Conservation (phyloP, 2,888 invertebrate genomes). For the Megamerina dolium region DNA sequence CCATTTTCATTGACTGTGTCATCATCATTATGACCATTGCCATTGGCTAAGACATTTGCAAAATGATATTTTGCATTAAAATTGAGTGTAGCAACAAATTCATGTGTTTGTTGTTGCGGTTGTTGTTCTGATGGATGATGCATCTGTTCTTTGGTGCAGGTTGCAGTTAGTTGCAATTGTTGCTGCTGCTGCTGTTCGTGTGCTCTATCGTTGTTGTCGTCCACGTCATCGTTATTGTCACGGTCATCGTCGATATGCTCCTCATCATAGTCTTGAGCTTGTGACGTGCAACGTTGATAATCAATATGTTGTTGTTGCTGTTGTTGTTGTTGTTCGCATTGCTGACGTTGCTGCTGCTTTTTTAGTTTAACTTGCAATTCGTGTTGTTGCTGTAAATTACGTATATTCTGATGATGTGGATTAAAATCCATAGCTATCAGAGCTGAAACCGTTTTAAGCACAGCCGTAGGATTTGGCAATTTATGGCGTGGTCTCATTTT, state of each 20-base stretch:
- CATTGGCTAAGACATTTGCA: slow-evolving; percentile 18
- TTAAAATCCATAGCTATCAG: slow-evolving; percentile 46
- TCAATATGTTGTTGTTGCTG: slow-evolving; percentile 3
- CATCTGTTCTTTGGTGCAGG: slow-evolving; percentile 46
- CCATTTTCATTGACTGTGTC: slow-evolving; percentile 12
- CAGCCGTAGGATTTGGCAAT: slow-evolving; percentile 42
- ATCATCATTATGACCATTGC: slow-evolving; percentile 9
- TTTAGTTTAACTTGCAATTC: slow-evolving; percentile 39
- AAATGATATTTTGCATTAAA: slow-evolving; percentile 23
- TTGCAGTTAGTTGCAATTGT: slow-evolving; percentile 41
- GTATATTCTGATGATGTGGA: slow-evolving; percentile 50
- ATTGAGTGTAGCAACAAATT: slow-evolving; percentile 21
- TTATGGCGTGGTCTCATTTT: slow-evolving; percentile 13
- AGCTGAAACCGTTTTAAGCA: slow-evolving; percentile 44
- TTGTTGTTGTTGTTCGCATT: slow-evolving; percentile 15
- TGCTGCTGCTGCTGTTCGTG: slow-evolving; percentile 20
- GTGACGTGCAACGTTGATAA: slow-evolving; percentile 7
- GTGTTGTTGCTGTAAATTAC: slow-evolving; percentile 39
- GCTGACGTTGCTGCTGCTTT: slow-evolving; percentile 43
- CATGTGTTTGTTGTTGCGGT: slow-evolving; percentile 24
- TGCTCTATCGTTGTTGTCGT: neutral
- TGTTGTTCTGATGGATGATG: slow-evolving; percentile 26
- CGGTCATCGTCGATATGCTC: slow-evolving; percentile 12
- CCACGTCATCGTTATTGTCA: slow-evolving; percentile 7
- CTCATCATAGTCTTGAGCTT: slow-evolving; percentile 8